Conservation (phyloP, 1,140 invertebrate species). For the Zaprionus ornatus region DNA sequence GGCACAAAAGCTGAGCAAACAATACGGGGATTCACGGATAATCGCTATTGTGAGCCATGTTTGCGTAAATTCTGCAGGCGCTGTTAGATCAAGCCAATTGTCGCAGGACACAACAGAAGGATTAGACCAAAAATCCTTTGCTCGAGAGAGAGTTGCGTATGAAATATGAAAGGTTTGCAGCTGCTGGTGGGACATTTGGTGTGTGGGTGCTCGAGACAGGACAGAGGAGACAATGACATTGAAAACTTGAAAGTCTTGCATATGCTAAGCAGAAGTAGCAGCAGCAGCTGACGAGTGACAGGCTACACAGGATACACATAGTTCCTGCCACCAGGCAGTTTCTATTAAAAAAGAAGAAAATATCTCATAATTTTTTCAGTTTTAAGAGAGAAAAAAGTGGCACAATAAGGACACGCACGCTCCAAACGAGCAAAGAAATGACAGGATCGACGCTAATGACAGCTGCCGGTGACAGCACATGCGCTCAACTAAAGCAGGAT, state of each 20-base stretch:
- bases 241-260: conserved; percentile 16
- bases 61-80: conserved; percentile 47
- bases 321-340: conserved; percentile 7
- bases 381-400: conserved; percentile 23
- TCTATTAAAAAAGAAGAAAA: conserved; percentile 46
- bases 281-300: conserved; percentile 21
- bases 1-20: conserved; percentile 33
- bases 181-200: conserved; percentile 26
- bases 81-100: conserved; percentile 46
- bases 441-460: conserved; percentile 69
- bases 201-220: conserved; percentile 38
- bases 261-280: conserved; percentile 50
- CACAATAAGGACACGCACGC: conserved; percentile 63
- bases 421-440: conserved; percentile 50
- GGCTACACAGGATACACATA: conserved; percentile 60
- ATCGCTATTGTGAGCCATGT: conserved; percentile 51
- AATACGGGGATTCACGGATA: conserved; percentile 53
- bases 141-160: conserved; percentile 6
- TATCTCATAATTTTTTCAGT: conserved; percentile 59
- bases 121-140: conserved; percentile 6
- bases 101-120: conserved; percentile 32
- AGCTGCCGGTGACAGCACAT: conserved; percentile 69
- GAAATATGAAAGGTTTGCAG: conserved; percentile 20
- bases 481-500: conserved; percentile 69
- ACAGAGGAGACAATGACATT: conserved; percentile 16